Conservation (phyloP, 2,888 invertebrate genomes). For the Cremastobaeus sp. region DNA sequence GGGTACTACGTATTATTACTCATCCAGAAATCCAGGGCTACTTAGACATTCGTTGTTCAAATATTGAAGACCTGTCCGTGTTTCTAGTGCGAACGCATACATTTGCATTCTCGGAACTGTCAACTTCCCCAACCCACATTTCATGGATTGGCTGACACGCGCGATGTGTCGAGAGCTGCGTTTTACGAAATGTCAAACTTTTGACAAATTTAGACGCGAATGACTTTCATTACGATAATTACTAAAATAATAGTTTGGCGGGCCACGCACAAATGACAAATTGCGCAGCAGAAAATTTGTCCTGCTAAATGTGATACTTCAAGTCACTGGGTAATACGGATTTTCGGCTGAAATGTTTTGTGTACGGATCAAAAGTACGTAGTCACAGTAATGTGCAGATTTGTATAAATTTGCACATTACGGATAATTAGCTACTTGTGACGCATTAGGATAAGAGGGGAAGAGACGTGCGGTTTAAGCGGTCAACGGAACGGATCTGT, state of each 20-base stretch:
- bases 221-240: slow-evolving; percentile 59
- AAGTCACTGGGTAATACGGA: neutral
- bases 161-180: slow-evolving; percentile 57
- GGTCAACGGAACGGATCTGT: no score
- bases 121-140: slow-evolving; percentile 59
- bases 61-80: slow-evolving; percentile 64
- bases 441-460: no score
- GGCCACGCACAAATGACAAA: slow-evolving; percentile 33
- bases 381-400: no score
- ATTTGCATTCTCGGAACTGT: slow-evolving; percentile 60
- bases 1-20: slow-evolving; percentile 43
- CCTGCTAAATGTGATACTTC: slow-evolving; percentile 18
- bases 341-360: neutral
- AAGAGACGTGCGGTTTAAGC: no score
- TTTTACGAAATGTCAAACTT: slow-evolving; percentile 60
- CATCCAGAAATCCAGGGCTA: slow-evolving; percentile 61
- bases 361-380: neutral
- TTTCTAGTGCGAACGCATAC: slow-evolving; percentile 58
- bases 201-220: slow-evolving; percentile 54
- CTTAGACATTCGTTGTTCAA: slow-evolving; percentile 71
- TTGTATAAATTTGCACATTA: no score
- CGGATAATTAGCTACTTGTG: no score
- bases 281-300: slow-evolving; percentile 15
- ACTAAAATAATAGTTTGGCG: slow-evolving; percentile 49
- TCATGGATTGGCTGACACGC: slow-evolving; percentile 57